Percentiles rank a stretch among this genome's conserved stretches.
Evolutionary conservation across 1,140 invertebrate genomes (phyloP).

Genomic region (Calephelis nemesis): DNA sequence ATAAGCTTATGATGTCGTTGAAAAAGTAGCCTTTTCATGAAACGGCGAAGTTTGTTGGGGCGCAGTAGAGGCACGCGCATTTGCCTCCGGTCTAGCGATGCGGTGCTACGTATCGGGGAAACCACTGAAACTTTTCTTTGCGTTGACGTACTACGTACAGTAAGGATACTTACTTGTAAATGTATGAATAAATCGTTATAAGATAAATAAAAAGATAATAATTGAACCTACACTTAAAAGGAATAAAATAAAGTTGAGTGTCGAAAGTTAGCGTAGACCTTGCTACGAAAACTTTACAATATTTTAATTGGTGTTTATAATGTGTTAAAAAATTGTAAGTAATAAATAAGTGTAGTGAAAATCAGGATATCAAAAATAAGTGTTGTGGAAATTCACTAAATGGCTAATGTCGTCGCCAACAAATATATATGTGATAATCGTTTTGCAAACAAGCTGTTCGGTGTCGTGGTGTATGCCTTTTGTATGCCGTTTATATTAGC

Average conservation of each 20-base stretch:
- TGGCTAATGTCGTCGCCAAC: slow-evolving; percentile 68
- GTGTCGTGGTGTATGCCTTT: slow-evolving; percentile 46
- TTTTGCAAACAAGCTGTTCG: slow-evolving; percentile 65
- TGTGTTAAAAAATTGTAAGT: not conserved
- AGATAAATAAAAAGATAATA: not conserved
- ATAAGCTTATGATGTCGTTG: not conserved
- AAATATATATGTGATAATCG: slow-evolving; percentile 68
- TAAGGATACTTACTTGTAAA: not conserved
- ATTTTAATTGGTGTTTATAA: not conserved
- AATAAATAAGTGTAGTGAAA: not conserved
- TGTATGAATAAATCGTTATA: not conserved
- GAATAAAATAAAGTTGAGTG: not conserved
- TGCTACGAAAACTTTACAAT: not conserved
- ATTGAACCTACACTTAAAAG: not conserved
- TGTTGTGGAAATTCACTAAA: slow-evolving; percentile 60
- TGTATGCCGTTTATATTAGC: slow-evolving; percentile 63
- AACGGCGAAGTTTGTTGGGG: slow-evolving; percentile 33
- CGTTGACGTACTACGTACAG: not conserved
- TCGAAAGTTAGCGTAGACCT: not conserved
- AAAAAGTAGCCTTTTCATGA: slow-evolving; percentile 24
- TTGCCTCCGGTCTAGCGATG: slow-evolving; percentile 46
- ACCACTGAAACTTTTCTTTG: slow-evolving; percentile 48
- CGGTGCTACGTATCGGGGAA: slow-evolving; percentile 41
- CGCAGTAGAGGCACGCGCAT: slow-evolving; percentile 37
- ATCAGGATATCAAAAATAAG: slow-evolving; percentile 1